Percentiles rank a stretch among this genome's conserved stretches.
Evolutionary conservation across 2,797 vertebrate genomes (phyloP).

Genomic region (Huso huso): DNA sequence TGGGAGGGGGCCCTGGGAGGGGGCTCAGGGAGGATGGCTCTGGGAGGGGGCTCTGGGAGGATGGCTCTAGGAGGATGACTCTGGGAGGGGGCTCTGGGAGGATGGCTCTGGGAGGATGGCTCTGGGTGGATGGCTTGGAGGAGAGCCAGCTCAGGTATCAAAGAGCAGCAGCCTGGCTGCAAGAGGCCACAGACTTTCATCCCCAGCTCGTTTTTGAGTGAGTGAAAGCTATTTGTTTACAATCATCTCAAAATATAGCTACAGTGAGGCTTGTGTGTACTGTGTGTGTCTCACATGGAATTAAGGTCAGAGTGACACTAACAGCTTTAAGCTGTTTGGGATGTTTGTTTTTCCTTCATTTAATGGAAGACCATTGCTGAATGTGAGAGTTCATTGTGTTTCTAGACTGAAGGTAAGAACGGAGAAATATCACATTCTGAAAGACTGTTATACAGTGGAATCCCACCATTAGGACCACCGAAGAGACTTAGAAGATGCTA

Average conservation of each 20-base stretch:
- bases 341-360: neutral
- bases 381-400: neutral
- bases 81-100: too few relatives aligned
- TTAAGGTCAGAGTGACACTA: neutral
- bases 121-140: neutral
- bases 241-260: neutral
- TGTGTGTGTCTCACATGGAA: neutral
- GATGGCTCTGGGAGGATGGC: too few relatives aligned
- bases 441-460: too few relatives aligned
- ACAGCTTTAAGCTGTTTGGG: neutral
- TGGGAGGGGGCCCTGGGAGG: too few relatives aligned
- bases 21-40: too few relatives aligned
- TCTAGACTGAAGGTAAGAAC: neutral
- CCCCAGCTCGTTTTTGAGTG: neutral
- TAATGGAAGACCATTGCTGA: neutral
- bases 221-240: neutral
- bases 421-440: neutral
- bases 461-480: too few relatives aligned
- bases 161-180: slow-evolving; percentile 20
- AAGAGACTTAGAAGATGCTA: too few relatives aligned
- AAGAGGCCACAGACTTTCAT: slow-evolving; percentile 8
- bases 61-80: too few relatives aligned
- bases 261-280: neutral
- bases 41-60: too few relatives aligned
- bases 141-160: slow-evolving; percentile 30